Evolutionary conservation across 2,888 invertebrate genomes (phyloP).

Genomic region (Brenthis daphne): DNA sequence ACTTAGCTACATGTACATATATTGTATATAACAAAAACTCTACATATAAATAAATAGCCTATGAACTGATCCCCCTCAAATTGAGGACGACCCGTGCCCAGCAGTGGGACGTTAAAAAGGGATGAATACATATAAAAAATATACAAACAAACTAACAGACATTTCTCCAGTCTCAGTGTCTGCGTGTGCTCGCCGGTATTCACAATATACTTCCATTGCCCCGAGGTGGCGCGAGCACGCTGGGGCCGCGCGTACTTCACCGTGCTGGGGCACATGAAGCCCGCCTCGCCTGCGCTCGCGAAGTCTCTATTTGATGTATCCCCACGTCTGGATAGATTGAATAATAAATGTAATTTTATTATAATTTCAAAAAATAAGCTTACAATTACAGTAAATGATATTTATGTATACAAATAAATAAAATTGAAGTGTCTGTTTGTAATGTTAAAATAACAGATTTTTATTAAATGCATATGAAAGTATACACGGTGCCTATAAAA

Average conservation of each 20-base stretch:
- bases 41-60: too few species aligned
- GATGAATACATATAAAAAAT: constrained; percentile 4
- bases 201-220: constrained; percentile 93
- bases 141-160: constrained; percentile 82
- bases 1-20: too few species aligned
- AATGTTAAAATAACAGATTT: too few species aligned
- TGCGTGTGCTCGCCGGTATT: constrained; percentile 93
- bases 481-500: too few species aligned
- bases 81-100: too few species aligned
- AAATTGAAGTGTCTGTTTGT: too few species aligned
- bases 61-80: too few species aligned
- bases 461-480: too few species aligned
- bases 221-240: constrained; percentile 89
- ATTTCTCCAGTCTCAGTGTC: constrained; percentile 90
- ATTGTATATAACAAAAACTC: too few species aligned
- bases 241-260: constrained; percentile 91
- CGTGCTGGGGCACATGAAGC: constrained; percentile 90
- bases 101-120: neutral
- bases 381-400: too few species aligned
- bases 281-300: constrained; percentile 82
- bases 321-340: constrained; percentile 76
- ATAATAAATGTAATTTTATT: neutral
- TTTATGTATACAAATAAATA: too few species aligned
- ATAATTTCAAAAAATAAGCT: neutral
- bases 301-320: constrained; percentile 82